These are phyloP conservation scores for Nannospalax galili DNA, from an alignment of 2,113 vertebrate species.

Conservation along the genomic window DNA sequence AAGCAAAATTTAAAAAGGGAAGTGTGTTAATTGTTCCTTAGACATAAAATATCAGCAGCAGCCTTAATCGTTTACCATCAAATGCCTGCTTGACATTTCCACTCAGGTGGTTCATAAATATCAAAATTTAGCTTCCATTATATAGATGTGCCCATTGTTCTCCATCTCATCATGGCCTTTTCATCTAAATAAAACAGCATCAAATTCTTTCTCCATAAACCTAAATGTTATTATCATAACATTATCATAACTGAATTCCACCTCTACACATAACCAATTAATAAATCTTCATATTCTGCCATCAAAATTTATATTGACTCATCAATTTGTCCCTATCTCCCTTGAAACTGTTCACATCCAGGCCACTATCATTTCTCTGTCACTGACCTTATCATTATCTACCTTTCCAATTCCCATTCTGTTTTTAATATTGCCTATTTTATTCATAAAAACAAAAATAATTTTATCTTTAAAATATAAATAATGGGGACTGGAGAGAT, in stretches of 20 bases:
- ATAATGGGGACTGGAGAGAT: neutral
- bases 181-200: conserved; percentile 4
- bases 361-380: neutral
- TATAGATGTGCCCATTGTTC: neutral
- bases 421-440: neutral
- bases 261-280: neutral
- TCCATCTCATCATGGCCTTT: neutral
- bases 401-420: neutral
- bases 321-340: neutral
- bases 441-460: neutral
- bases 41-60: conserved; percentile 16
- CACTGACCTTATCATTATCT: neutral
- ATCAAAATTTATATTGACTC: neutral
- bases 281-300: neutral
- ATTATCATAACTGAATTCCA: neutral
- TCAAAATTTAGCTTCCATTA: neutral
- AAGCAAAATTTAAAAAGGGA: conserved; percentile 30
- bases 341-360: neutral
- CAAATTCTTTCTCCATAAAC: neutral
- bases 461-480: neutral
- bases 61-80: conserved; percentile 3
- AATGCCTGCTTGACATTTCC: conserved; percentile 38
- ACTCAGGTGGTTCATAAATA: neutral
- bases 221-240: neutral
- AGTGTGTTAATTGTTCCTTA: neutral